phyloP scores from a whole-genome alignment of 2,797 vertebrate species.

The Emys orbicularis region DNA sequence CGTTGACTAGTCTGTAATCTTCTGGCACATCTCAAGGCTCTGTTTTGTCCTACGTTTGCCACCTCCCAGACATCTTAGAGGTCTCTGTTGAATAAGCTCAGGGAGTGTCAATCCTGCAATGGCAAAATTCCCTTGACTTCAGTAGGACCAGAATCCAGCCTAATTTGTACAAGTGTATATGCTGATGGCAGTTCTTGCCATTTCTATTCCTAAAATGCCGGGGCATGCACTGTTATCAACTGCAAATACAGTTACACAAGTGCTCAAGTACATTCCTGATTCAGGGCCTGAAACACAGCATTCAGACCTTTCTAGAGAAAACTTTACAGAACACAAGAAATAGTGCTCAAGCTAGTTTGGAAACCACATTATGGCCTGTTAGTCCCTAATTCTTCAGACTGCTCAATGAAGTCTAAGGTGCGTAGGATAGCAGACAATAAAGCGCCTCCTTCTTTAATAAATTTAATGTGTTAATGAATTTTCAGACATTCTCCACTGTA shows the following conservation, averaged over 20 bases:
- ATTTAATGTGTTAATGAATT: rapidly evolving
- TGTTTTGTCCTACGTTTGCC: not conserved
- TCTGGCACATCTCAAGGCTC: not conserved
- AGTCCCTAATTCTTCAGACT: not conserved
- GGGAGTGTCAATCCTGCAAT: not conserved
- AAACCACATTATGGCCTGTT: not conserved
- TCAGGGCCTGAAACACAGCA: rapidly evolving
- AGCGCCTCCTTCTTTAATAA: not conserved
- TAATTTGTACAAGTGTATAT: not conserved
- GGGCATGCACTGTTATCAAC: not conserved
- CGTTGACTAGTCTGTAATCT: not conserved
- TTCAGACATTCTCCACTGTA: not conserved
- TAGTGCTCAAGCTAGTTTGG: not conserved
- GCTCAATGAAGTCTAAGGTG: not conserved
- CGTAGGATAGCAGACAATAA: not conserved
- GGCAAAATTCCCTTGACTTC: not conserved
- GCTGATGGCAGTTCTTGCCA: not conserved
- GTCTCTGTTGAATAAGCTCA: not conserved
- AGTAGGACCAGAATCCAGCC: rapidly evolving
- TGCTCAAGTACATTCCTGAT: rapidly evolving
- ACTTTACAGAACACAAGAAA: not conserved
- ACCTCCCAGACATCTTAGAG: not conserved
- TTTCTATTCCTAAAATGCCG: not conserved
- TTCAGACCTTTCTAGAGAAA: rapidly evolving
- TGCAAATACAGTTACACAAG: not conserved